A percentile compares a stretch with the other conserved stretches of the same genome.
Conservation (phyloP, 23 tunicate genomes). For the Phallusia fumigata region DNA sequence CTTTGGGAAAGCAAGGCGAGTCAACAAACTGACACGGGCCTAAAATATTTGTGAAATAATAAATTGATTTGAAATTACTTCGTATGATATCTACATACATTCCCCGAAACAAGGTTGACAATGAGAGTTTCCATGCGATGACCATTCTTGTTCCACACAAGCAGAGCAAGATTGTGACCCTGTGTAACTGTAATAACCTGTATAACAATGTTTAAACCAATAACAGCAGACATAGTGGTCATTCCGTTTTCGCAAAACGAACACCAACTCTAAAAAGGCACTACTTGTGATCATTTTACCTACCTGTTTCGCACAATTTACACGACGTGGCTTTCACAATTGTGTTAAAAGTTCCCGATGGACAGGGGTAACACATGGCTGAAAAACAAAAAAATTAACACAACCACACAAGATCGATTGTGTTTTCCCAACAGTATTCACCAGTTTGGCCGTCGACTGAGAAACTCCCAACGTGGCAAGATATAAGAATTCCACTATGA, state of each 20-base stretch:
- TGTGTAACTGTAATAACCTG: neutral
- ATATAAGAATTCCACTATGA: constrained; percentile 3
- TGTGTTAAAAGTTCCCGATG: constrained; percentile 21
- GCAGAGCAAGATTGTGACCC: neutral
- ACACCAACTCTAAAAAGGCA: no score
- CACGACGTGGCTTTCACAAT: neutral
- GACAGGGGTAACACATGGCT: constrained; percentile 14
- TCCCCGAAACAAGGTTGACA: neutral
- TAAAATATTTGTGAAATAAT: no score
- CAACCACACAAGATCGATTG: no score
- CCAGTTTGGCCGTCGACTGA: constrained; percentile 17
- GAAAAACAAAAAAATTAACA: neutral
- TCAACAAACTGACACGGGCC: constrained; percentile 12
- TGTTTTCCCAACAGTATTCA: neutral
- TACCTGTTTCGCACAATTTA: constrained; percentile 20
- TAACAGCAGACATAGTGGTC: no score
- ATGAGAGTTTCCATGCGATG: neutral
- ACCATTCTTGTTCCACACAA: neutral
- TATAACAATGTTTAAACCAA: neutral
- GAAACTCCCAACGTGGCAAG: constrained; percentile 13
- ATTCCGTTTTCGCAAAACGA: no score
- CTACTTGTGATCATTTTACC: neutral
- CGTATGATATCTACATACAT: neutral
- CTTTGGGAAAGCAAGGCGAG: constrained; percentile 20
- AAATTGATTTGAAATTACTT: no score